Evolutionary conservation across 2,888 invertebrate genomes (phyloP).

Genomic region (Sepioteuthis lessoniana): DNA sequence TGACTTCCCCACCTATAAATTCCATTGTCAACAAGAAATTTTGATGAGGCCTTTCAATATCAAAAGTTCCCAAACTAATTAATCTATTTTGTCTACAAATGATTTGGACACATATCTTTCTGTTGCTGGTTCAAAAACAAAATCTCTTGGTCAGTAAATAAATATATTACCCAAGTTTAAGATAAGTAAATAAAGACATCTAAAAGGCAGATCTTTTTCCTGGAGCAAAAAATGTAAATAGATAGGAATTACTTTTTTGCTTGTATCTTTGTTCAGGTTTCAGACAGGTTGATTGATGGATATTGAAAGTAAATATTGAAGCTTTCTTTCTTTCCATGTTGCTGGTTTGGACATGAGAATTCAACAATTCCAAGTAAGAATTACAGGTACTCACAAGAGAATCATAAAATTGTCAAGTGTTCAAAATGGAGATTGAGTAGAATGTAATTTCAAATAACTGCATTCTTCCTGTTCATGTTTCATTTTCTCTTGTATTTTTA

Average conservation of each 20-base stretch:
- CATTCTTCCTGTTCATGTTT: neutral
- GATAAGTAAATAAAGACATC: neutral
- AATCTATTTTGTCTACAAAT: too few relatives aligned
- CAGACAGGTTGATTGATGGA: neutral
- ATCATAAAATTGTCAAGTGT: conserved; percentile 10
- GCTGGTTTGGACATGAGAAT: neutral
- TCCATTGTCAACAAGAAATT: too few relatives aligned
- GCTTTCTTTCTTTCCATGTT: neutral
- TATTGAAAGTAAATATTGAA: conserved; percentile 18
- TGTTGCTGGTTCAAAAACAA: neutral
- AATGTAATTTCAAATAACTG: neutral
- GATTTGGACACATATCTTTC: neutral
- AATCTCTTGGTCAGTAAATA: neutral
- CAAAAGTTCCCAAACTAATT: too few relatives aligned
- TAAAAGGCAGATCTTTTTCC: neutral
- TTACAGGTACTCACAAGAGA: neutral
- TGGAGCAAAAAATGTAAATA: neutral
- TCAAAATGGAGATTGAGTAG: neutral
- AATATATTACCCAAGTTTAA: neutral
- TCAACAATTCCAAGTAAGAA: neutral
- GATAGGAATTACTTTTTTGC: neutral
- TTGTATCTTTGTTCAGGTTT: neutral
- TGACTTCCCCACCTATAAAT: too few relatives aligned
- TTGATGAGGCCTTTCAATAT: too few relatives aligned
- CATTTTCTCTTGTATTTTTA: neutral